Evolutionary conservation across 2,888 invertebrate genomes (phyloP).

Genomic region (Physocephala rufipes): DNA sequence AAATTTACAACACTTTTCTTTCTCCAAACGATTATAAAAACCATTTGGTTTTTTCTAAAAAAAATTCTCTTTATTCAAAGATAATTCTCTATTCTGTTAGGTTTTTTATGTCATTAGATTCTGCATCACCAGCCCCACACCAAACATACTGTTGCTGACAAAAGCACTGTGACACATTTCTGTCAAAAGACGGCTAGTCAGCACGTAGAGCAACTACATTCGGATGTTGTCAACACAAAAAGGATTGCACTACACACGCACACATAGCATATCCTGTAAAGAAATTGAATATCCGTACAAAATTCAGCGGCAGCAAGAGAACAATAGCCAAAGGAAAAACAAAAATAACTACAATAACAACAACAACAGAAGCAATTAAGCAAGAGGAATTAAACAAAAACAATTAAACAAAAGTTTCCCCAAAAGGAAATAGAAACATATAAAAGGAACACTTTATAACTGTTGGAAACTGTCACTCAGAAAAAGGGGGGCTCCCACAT

Average conservation of each 20-base stretch:
- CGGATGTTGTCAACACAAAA: background rate
- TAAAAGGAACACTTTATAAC: background rate
- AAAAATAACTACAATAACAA: background rate
- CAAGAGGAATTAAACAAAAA: constrained; percentile 6
- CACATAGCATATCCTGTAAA: background rate
- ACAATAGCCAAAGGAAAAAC: background rate
- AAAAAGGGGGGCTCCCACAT: no score
- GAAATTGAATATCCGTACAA: background rate
- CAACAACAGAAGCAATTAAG: background rate
- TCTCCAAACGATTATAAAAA: no score
- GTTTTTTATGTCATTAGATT: constrained; percentile 4
- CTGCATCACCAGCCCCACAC: background rate
- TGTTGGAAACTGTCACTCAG: background rate
- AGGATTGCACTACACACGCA: no score
- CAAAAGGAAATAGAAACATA: background rate
- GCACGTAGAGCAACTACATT: background rate
- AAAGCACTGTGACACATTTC: constrained; percentile 20
- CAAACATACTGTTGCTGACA: background rate
- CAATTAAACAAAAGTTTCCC: constrained; percentile 3
- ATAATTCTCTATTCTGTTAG: no score
- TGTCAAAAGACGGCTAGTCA: constrained; percentile 4
- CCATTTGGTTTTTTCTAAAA: no score
- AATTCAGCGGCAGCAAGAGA: background rate
- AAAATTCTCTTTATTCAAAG: no score
- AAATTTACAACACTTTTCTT: no score